These are phyloP conservation scores for Dicyrtoma fusca DNA, from an alignment of 2,888 invertebrate species.

Conservation along the genomic window DNA sequence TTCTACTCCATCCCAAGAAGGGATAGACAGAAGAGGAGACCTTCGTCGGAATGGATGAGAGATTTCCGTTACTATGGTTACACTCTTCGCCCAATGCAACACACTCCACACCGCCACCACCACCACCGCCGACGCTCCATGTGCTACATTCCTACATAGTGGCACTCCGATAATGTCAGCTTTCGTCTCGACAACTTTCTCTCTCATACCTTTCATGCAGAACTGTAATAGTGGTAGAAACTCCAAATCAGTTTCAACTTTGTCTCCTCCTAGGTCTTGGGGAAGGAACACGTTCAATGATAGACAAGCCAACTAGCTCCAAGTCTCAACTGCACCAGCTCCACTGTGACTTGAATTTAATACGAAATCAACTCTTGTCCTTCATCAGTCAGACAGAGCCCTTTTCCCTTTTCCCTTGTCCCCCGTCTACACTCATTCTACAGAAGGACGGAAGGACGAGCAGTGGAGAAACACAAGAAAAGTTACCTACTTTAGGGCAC, in stretches of 20 bases:
- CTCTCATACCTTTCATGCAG: background rate
- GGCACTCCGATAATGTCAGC: slow-evolving; percentile 6
- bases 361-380: slow-evolving; percentile 6
- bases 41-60: slow-evolving; percentile 30
- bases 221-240: no score
- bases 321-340: background rate
- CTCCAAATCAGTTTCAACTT: no score
- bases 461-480: background rate
- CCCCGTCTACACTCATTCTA: background rate
- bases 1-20: slow-evolving; percentile 41
- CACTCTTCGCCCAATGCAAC: slow-evolving; percentile 6
- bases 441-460: background rate
- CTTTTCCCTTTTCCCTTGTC: background rate
- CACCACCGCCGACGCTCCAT: background rate
- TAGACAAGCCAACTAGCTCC: no score
- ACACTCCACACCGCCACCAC: slow-evolving; percentile 18
- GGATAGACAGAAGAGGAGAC: slow-evolving; percentile 36
- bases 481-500: background rate
- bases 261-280: no score
- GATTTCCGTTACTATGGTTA: slow-evolving; percentile 37
- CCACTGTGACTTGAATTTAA: background rate
- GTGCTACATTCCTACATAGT: no score
- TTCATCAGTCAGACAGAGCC: slow-evolving; percentile 1
- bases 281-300: background rate
- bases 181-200: background rate